A percentile compares a stretch with the other conserved stretches of the same genome.
Evolutionary conservation across 2,113 vertebrate genomes (phyloP).

Genomic region (Sorex fumeus): DNA sequence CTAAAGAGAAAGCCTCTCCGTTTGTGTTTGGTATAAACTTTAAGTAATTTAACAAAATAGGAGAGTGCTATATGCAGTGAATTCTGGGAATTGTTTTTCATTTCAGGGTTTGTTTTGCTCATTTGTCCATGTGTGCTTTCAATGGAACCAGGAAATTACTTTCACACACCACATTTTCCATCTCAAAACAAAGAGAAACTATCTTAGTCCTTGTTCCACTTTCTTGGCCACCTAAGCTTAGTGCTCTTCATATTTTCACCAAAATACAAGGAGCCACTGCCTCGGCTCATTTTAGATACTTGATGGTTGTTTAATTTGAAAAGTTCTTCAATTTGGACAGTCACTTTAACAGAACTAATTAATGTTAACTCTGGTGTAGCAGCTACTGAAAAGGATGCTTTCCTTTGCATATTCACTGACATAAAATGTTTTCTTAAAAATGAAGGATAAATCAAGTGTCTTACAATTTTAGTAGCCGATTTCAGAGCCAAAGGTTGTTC

Average conservation of each 20-base stretch:
- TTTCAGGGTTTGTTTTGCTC: neutral
- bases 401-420: neutral
- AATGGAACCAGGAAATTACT: neutral
- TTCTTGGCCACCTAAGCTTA: neutral
- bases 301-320: neutral
- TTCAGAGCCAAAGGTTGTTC: neutral
- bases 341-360: conserved; percentile 14
- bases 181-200: neutral
- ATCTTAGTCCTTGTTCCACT: neutral
- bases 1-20: conserved; percentile 42
- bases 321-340: neutral
- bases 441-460: neutral
- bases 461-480: conserved; percentile 29
- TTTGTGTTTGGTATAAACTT: conserved; percentile 24
- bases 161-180: neutral
- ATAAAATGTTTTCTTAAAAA: conserved; percentile 7
- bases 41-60: conserved; percentile 46
- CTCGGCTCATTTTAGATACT: neutral
- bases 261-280: neutral
- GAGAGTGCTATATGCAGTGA: neutral
- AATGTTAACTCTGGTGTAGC: neutral
- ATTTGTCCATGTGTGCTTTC: neutral
- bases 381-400: neutral
- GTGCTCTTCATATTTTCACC: neutral
- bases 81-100: conserved; percentile 10